Conservation (phyloP, 2,888 invertebrate genomes). For the Ichneumoninae sp. region DNA sequence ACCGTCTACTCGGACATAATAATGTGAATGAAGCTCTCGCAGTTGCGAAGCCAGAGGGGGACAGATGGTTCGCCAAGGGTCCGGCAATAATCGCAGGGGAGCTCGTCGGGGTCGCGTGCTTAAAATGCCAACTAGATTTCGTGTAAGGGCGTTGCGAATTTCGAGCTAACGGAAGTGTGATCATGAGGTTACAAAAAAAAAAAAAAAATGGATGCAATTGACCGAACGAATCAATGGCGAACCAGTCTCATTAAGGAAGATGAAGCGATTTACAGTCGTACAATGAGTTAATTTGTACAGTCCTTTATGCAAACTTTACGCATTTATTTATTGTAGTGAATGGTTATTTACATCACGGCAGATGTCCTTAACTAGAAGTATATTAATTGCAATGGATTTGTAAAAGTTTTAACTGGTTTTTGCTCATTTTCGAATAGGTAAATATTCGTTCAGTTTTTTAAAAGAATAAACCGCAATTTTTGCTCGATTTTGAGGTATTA, state of each 20-base stretch:
- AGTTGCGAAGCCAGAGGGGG: constrained; percentile 37
- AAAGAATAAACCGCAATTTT: too few species aligned
- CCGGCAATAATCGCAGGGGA: constrained; percentile 35
- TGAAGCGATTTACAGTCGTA: too few species aligned
- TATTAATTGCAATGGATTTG: too few species aligned
- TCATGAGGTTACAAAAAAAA: constrained; percentile 3
- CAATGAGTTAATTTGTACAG: too few species aligned
- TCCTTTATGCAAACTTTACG: too few species aligned
- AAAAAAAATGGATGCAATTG: not conserved
- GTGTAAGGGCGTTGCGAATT: constrained; percentile 2
- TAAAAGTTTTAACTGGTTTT: too few species aligned
- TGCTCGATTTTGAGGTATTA: too few species aligned
- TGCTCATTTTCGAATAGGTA: too few species aligned
- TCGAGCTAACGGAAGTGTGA: constrained; percentile 6
- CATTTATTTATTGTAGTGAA: too few species aligned
- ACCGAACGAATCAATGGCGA: not conserved
- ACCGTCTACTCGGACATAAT: constrained; percentile 56
- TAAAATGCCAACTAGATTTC: constrained; percentile 43
- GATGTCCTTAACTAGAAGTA: too few species aligned
- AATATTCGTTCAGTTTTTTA: too few species aligned
- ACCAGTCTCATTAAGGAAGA: not conserved
- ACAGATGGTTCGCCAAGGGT: constrained; percentile 59
- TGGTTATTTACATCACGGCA: too few species aligned
- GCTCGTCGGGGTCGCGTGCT: constrained; percentile 19
- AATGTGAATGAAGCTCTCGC: constrained; percentile 49